phyloP scores from a whole-genome alignment of 1,140 invertebrate species.

The Battus philenor region DNA sequence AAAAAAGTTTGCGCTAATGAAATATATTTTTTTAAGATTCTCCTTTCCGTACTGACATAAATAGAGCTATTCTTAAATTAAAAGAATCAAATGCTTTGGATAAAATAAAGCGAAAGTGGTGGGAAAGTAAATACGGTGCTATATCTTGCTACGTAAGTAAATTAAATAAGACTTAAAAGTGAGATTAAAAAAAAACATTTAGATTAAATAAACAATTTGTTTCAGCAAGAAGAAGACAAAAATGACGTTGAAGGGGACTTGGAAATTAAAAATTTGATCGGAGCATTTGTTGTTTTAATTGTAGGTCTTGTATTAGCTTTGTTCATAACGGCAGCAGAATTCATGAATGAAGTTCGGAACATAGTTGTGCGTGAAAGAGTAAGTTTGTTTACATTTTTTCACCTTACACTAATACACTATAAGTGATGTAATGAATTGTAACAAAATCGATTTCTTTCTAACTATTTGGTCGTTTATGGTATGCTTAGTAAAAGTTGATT shows the following conservation, averaged over 20 bases:
- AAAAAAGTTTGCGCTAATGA: too few species aligned
- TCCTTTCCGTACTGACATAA: constrained; percentile 83
- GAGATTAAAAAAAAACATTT: too few species aligned
- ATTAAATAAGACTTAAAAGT: too few species aligned
- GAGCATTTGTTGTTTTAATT: constrained; percentile 91
- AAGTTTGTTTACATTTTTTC: too few species aligned
- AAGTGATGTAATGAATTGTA: too few species aligned
- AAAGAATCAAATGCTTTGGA: constrained; percentile 87
- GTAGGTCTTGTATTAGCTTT: constrained; percentile 80
- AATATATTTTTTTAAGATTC: constrained; percentile 76
- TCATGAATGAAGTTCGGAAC: constrained; percentile 87
- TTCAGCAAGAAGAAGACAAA: constrained; percentile 43
- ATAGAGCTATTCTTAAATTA: constrained; percentile 84
- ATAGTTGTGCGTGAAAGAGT: constrained; percentile 86
- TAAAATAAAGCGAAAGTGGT: constrained; percentile 90
- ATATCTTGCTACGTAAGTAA: constrained; percentile 73
- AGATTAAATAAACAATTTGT: constrained; percentile 3
- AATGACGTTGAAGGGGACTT: constrained; percentile 77
- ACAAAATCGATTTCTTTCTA: too few species aligned
- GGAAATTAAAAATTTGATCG: constrained; percentile 88
- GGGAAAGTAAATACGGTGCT: constrained; percentile 80
- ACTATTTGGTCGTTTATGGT: too few species aligned
- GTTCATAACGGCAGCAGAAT: constrained; percentile 85
- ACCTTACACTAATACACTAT: too few species aligned
- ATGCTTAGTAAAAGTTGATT: too few species aligned